A percentile compares a stretch with the other conserved stretches of the same genome.
These are phyloP conservation scores for Phasia obesa DNA, from an alignment of 2,888 invertebrate genomes.

Conservation along the genomic window DNA sequence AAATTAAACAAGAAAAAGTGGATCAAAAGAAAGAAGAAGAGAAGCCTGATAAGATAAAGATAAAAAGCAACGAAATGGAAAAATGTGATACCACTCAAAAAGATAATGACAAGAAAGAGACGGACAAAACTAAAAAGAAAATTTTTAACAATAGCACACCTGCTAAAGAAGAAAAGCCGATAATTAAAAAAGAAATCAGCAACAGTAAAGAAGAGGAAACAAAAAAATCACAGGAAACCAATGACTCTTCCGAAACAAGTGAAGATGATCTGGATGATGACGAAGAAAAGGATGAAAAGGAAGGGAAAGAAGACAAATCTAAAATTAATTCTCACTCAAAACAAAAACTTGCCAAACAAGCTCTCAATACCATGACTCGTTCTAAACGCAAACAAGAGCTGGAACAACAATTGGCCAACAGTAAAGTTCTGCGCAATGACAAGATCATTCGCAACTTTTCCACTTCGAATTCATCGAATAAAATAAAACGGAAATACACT, in stretches of 20 bases:
- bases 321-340: slow-evolving; percentile 50
- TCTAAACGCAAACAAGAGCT: slow-evolving; percentile 80
- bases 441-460: slow-evolving; percentile 79
- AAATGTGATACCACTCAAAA: slow-evolving; percentile 47
- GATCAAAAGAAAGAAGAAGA: not conserved
- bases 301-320: slow-evolving; percentile 12
- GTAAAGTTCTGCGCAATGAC: slow-evolving; percentile 81
- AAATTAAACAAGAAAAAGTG: slow-evolving; percentile 23
- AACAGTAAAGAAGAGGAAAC: slow-evolving; percentile 6
- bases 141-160: slow-evolving; percentile 7
- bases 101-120: slow-evolving; percentile 21
- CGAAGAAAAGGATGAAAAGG: slow-evolving; percentile 3
- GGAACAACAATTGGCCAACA: slow-evolving; percentile 81
- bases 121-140: slow-evolving; percentile 20
- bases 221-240: slow-evolving; percentile 3
- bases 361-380: slow-evolving; percentile 82
- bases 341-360: slow-evolving; percentile 69
- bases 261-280: slow-evolving; percentile 44
- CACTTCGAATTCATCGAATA: slow-evolving; percentile 70
- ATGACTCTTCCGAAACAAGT: slow-evolving; percentile 19
- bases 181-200: slow-evolving; percentile 34
- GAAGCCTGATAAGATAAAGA: not conserved
- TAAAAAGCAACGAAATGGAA: slow-evolving; percentile 7
- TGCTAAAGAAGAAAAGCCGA: slow-evolving; percentile 24
- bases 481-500: slow-evolving; percentile 79